Percentiles rank a stretch among this genome's conserved stretches.
Conservation (phyloP, 1,140 invertebrate species). For the Hydropsyche tenuis region DNA sequence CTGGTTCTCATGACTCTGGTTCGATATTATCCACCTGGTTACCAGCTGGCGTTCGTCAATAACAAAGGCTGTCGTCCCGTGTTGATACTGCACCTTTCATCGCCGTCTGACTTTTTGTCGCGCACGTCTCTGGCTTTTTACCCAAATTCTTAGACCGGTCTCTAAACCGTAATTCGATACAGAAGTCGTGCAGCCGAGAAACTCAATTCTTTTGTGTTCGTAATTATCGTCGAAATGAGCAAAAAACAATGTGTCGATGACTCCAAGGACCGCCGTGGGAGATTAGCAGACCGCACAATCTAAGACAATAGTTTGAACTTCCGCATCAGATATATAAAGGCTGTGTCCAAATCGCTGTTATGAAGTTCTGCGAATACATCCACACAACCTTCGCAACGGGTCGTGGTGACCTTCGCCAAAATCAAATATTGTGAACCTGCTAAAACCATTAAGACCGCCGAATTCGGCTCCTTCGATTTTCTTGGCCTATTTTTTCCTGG, state of each 20-base stretch:
- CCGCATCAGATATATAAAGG: constrained; percentile 2
- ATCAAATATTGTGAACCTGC: not conserved
- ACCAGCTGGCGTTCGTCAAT: constrained; percentile 22
- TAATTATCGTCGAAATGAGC: too few species aligned
- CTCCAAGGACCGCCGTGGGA: constrained; percentile 12
- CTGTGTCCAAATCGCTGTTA: not conserved
- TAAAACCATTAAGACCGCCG: not conserved
- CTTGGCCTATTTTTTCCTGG: constrained; percentile 21
- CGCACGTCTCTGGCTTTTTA: too few species aligned
- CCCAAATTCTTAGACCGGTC: too few species aligned
- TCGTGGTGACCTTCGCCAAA: not conserved
- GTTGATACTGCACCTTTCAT: constrained; percentile 19
- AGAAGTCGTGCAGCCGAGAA: too few species aligned
- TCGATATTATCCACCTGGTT: constrained; percentile 25
- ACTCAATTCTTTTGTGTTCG: too few species aligned
- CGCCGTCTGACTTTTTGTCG: constrained; percentile 3
- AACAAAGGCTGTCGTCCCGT: constrained; percentile 4
- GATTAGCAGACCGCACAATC: not conserved
- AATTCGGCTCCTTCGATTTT: constrained; percentile 3
- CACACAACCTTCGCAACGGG: constrained; percentile 1
- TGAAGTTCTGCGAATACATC: not conserved
- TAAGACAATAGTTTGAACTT: constrained; percentile 21
- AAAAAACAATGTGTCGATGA: constrained; percentile 5
- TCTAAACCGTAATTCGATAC: too few species aligned
- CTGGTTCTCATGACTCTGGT: constrained; percentile 11